A percentile compares a stretch with the other conserved stretches of the same genome.
Conservation (phyloP, 2,888 invertebrate genomes). For the Emmelina monodactyla region DNA sequence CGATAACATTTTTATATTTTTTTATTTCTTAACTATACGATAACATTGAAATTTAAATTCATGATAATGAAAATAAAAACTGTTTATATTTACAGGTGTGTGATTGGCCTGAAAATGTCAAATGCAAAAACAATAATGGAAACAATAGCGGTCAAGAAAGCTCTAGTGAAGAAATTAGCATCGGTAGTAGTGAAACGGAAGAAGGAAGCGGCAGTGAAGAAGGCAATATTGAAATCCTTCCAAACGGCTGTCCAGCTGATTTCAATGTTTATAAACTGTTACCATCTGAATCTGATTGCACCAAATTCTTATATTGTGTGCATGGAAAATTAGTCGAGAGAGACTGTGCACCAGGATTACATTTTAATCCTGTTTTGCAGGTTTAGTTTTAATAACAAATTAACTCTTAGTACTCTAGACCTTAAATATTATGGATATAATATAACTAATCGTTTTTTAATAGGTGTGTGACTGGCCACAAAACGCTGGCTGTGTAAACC, state of each 20-base stretch:
- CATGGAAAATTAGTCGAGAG: constrained; percentile 16
- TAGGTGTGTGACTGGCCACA: constrained; percentile 18
- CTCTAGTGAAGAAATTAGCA: background rate
- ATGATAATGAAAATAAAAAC: too few species aligned
- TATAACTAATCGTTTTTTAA: too few species aligned
- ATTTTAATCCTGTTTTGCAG: constrained; percentile 11
- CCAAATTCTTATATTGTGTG: constrained; percentile 22
- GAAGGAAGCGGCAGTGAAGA: background rate
- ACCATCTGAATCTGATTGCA: constrained; percentile 23
- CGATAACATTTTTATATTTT: too few species aligned
- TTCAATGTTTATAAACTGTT: constrained; percentile 18
- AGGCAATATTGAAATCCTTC: constrained; percentile 3
- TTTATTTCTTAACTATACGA: too few species aligned
- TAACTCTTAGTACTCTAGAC: background rate
- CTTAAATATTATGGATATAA: background rate
- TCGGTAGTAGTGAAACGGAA: constrained; percentile 1
- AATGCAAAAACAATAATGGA: constrained; percentile 10
- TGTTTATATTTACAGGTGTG: constrained; percentile 13
- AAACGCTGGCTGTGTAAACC: constrained; percentile 14
- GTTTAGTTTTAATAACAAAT: background rate
- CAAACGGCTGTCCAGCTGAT: constrained; percentile 24
- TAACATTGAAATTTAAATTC: too few species aligned
- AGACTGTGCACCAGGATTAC: constrained; percentile 16
- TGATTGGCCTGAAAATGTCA: constrained; percentile 17
- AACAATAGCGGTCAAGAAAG: constrained; percentile 4